A percentile compares a stretch with the other conserved stretches of the same genome.
These are phyloP conservation scores for Pterobdella sp. DNA, from an alignment of 2,888 invertebrate species.

Conservation along the genomic window DNA sequence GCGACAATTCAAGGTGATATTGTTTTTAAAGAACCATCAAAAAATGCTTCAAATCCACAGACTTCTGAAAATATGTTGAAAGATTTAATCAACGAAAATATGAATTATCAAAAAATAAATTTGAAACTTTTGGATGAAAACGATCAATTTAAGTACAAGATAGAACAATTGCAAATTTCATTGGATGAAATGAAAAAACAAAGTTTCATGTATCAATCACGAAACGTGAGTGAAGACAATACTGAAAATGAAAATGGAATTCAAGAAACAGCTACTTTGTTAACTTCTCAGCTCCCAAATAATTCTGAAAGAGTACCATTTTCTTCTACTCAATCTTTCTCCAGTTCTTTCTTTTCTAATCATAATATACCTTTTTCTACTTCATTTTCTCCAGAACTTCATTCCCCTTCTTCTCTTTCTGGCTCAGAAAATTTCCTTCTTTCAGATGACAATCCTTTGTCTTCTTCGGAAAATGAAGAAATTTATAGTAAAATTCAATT, in stretches of 20 bases:
- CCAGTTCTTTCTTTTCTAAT: too few species aligned
- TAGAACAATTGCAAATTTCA: conserved; percentile 15
- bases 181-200: neutral
- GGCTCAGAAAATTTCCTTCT: conserved; percentile 28
- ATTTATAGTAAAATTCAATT: conserved; percentile 21
- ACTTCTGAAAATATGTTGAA: neutral
- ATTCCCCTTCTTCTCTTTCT: conserved; percentile 28
- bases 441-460: conserved; percentile 29
- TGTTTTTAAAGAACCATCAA: too few species aligned
- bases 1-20: neutral
- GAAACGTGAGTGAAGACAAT: neutral
- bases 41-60: too few species aligned
- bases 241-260: neutral
- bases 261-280: neutral
- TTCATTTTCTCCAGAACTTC: conserved; percentile 23
- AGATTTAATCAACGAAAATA: neutral
- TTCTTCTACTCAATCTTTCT: too few species aligned
- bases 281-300: neutral
- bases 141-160: neutral
- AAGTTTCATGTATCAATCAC: neutral
- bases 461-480: conserved; percentile 30
- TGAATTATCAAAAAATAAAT: conserved; percentile 19
- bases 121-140: neutral
- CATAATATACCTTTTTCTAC: too few species aligned
- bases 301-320: too few species aligned